phyloP scores from a whole-genome alignment of 64 coral and sea anemone species.

The Montipora capricornis region DNA sequence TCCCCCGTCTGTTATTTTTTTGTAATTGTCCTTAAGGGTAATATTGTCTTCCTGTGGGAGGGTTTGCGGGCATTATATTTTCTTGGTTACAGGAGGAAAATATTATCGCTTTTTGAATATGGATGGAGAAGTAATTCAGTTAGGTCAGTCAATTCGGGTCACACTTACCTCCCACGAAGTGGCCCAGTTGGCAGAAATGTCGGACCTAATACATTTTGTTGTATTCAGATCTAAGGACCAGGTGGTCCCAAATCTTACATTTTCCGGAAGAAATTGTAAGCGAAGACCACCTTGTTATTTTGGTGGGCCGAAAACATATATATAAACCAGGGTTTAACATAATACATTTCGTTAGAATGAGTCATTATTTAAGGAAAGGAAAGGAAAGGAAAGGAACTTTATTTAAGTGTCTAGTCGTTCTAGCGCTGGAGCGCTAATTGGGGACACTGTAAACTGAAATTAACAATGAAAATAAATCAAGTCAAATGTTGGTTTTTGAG shows the following conservation, averaged over 20 bases:
- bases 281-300: slow-evolving; percentile 45
- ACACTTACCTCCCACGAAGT: slow-evolving; percentile 22
- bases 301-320: slow-evolving; percentile 14
- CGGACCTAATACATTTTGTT: slow-evolving; percentile 33
- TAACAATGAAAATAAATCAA: no score
- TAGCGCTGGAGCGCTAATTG: no score
- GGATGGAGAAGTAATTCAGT: slow-evolving; percentile 15
- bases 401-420: no score
- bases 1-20: no score
- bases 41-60: slow-evolving; percentile 65
- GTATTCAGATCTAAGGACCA: neutral
- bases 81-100: slow-evolving; percentile 44
- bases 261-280: slow-evolving; percentile 50
- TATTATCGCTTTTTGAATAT: neutral
- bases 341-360: slow-evolving; percentile 23
- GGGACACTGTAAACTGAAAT: no score
- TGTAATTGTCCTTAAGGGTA: no score
- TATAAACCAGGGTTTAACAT: slow-evolving; percentile 18
- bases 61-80: slow-evolving; percentile 52
- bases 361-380: slow-evolving; percentile 10
- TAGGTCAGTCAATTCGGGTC: slow-evolving; percentile 14
- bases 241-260: neutral
- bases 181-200: slow-evolving; percentile 47
- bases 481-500: no score
- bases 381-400: no score